Evolutionary conservation across 2,888 invertebrate species (phyloP), one percentile per base, ranked within the genome.

Genomic region (Chirona hameri): DNA sequence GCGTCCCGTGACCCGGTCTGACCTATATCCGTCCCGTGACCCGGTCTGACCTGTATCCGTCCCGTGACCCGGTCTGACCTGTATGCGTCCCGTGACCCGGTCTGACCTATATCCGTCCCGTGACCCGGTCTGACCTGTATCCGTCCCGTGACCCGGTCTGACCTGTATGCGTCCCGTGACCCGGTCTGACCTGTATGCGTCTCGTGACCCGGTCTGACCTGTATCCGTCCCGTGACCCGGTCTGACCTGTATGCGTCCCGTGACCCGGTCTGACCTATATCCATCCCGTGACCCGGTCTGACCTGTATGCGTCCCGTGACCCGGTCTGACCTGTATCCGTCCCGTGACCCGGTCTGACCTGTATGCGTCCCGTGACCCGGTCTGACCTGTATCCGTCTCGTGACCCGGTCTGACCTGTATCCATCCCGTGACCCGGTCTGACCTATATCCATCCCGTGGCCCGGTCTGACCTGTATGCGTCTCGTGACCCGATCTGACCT

Each of bases 61-160:
- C 60, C 60, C 9, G 60, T 24, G 60, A 60, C 52, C 12, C n/a
- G n/a, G n/a, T 24, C 69, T 69, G 65, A 69, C 60, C 9, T 24
- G 7, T 24, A 60, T 60, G 24, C 55, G 21, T 24, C 24, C 29
- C 24, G 60, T n/a, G 60, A n/a, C 60, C n/a, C 27, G 10, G 18
- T 89, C 89, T 85, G 88, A 93, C 94, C 88, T 97, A 96, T 84
- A 97, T 60, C 60, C n/a, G 60, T n/a, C n/a, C 60, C 1, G n/a
- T 69, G 69, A 69, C 69, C 12, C 27, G n/a, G 14, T 27, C 89
- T 85, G 88, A 93, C 24, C 24, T 60, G 60, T 60, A 60, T 60
- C 60, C 24, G 60, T 24, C 60, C 60, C 9, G 60, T 60, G 60
- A 60, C 60, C 21, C 24, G 21, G 24, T 60, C 24, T 60, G 60